Evolutionary conservation across 1,140 invertebrate species (phyloP), one percentile per base, ranked within the genome.

Genomic region (Samia ricini): DNA sequence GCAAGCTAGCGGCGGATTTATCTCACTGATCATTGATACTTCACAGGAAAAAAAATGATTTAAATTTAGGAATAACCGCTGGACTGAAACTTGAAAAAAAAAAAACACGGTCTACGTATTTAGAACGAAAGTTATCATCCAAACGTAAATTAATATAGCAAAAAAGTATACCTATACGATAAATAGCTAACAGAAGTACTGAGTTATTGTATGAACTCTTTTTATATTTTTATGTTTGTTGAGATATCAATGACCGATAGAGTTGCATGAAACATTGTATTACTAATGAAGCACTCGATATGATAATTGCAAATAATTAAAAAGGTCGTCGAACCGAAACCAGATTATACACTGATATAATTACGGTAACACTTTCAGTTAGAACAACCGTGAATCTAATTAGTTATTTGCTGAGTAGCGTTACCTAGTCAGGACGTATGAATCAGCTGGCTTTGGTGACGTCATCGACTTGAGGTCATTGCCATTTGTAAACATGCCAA

Each of bases 401-500:
- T 42, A 42, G 33, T 42, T 42, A 12, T 42, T 15, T 42, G 33
- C 33, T 36, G 15, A 4, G 33, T 15, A 42, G 4, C 8, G 12
- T 12, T 42, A 42, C 50, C 19, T 22, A 52, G 20, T 6, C 7
- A 52, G 22, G 7, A 1, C 2, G 20, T 52, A 52, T 23, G 51
- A 52, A 52, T 52, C 19, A 52, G 22, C 22, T 52, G 51, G 20
- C 4, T 2, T 52, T 5, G 19, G 22, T 52, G 51, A 52, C 51
- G 56, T 57, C 56, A 33, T 6, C 56, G 29, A 57, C 26, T 29
- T 36, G 4, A 49, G 58, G 52, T 56, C 58, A 29, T 64, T 60
- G 58, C 29, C 54, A 26, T 52, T 60, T 60, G 61, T 23, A 63
- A 18, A 52, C 56, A 56, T 55, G 33, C 56, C 33, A 48, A 24